Base-by-base conservation (phyloP, 2,797 vertebrate species). In the Choloepus didactylus region DNA sequence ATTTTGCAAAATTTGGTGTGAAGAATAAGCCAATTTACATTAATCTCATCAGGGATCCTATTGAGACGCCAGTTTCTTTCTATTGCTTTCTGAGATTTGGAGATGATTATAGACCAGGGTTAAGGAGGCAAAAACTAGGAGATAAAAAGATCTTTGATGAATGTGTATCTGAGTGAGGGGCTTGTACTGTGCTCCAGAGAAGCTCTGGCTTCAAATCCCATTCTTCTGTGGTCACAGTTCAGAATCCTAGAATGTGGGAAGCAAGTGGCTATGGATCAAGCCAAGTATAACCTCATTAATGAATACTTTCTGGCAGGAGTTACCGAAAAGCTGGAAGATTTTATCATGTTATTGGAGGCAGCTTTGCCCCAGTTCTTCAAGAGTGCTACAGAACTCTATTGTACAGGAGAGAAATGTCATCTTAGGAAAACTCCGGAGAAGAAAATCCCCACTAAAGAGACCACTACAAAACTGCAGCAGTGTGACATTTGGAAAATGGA, bases 401-500 rank as follows among this genome's bases (percentile, higher is more conserved):
- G 99, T 67, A 99, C 99, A 99, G 99, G 99, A 97, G 99, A 99
- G 98, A 99, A 99, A 98, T 99, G 99, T 95, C 99, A 99, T 98
- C 98, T 99, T 98, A 99, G 99, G 98, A 99, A 99, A 99, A 99
- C 99, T 83, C 99, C 99, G 1, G 99, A 99, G 98, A 99, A 99
- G 98, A 99, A 99, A 95, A 99, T 99, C 44, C 99, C 99, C 91
- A 99, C 99, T 59, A 99, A 99, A 98, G 99, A 99, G 98, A 99
- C 99, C 27, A 99, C 99, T 87, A 98, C 99, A 94, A 99, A 99
- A 97, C 98, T 99, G 87, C 99, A 99, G 98, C 99, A 99, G 97
- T 99, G 99, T 2, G 98, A 99, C 98, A 99, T 99, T 97, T 99
- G 99, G 99, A 99, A 99, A 98, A 99, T 99, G 99, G 99, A 99